These are phyloP conservation scores for Eospalax fontanierii DNA, from an alignment of 2,797 vertebrate species.

Conservation along the genomic window DNA sequence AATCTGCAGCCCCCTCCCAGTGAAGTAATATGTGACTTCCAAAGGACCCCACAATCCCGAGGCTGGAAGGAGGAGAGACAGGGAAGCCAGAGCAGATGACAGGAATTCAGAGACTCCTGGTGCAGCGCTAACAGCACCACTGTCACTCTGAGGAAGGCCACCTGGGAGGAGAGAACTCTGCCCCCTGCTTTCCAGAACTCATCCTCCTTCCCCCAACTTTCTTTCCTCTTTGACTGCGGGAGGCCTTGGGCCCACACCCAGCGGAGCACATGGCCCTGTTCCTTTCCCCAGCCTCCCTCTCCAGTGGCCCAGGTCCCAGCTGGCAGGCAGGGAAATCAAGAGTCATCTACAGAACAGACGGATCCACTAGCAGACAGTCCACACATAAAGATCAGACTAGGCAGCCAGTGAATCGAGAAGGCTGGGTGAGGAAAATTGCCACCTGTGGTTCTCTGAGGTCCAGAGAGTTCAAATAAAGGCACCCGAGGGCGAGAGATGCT, in stretches of 20 bases:
- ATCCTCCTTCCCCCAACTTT: background rate
- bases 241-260: background rate
- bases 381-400: fast-evolving
- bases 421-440: fast-evolving
- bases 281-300: background rate
- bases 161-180: background rate
- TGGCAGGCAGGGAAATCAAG: background rate
- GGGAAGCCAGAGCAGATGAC: background rate
- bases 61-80: background rate
- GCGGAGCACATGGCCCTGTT: fast-evolving
- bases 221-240: background rate
- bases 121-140: background rate
- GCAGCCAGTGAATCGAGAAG: background rate
- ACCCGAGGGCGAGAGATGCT: background rate
- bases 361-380: background rate
- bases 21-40: background rate
- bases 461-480: background rate
- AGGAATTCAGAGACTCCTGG: fast-evolving
- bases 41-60: background rate
- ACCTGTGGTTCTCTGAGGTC: background rate
- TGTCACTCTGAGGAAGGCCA: background rate
- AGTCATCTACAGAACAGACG: background rate
- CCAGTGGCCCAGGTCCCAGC: background rate
- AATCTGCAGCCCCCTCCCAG: background rate
- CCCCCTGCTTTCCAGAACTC: background rate